These are phyloP conservation scores for Myiotriccus ornatus DNA, from an alignment of 2,797 vertebrate genomes.

Conservation along the genomic window DNA sequence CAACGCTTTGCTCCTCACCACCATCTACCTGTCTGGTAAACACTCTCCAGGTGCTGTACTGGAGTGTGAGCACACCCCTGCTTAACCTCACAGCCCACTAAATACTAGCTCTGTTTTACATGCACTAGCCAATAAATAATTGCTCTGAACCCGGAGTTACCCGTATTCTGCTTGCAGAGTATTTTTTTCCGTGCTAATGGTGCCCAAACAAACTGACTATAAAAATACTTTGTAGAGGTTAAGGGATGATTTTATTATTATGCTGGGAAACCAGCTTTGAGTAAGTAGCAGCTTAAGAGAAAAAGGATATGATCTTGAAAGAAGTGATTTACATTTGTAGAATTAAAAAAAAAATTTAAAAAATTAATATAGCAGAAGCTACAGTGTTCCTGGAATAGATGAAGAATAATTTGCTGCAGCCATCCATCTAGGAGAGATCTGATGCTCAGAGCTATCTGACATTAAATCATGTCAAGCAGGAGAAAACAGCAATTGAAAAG, in stretches of 20 bases:
- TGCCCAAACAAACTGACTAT: neutral
- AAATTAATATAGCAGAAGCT: neutral
- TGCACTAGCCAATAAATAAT: neutral
- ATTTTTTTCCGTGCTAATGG: neutral
- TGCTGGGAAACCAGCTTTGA: neutral
- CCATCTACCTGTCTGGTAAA: neutral
- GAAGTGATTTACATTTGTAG: neutral
- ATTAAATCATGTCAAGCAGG: conserved; percentile 45
- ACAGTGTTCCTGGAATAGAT: neutral
- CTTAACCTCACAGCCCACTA: neutral
- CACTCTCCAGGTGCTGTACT: neutral
- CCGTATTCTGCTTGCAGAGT: neutral
- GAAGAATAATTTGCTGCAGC: neutral
- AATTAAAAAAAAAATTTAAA: neutral
- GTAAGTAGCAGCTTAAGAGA: neutral
- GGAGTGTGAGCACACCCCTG: neutral
- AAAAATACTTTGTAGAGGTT: neutral
- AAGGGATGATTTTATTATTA: neutral
- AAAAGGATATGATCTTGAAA: neutral
- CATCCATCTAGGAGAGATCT: neutral
- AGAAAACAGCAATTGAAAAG: conserved; percentile 18
- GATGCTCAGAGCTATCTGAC: neutral
- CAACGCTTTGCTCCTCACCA: neutral
- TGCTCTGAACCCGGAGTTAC: neutral
- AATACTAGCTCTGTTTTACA: neutral